These are phyloP conservation scores for Etheostoma perlongum DNA, from an alignment of 2,797 vertebrate genomes.

Conservation along the genomic window DNA sequence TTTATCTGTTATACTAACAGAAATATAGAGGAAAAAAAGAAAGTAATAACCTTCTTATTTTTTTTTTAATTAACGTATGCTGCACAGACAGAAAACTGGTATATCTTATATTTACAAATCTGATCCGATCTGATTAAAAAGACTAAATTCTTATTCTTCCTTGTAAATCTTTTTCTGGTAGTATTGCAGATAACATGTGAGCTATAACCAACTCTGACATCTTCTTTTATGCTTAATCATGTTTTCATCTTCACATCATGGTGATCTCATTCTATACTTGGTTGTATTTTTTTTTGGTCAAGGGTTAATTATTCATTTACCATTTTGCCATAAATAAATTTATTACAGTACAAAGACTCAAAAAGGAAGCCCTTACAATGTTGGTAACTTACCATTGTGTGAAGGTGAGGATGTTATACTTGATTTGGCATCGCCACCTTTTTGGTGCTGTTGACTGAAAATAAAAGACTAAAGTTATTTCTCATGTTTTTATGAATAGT, in stretches of 20 bases:
- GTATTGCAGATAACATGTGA: constrained; percentile 21
- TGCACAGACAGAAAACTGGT: not conserved
- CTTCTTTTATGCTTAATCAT: constrained; percentile 5
- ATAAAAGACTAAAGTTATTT: constrained; percentile 37
- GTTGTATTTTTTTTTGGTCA: not conserved
- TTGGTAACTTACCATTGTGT: constrained; percentile 79
- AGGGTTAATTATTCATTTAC: not conserved
- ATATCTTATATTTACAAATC: not conserved
- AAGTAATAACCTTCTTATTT: not conserved
- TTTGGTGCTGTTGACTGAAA: constrained; percentile 79
- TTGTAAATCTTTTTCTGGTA: constrained; percentile 31
- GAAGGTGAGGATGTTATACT: constrained; percentile 70
- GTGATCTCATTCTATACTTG: not conserved
- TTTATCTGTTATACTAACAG: constrained; percentile 14
- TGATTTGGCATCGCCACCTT: constrained; percentile 72
- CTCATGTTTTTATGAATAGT: constrained; percentile 3
- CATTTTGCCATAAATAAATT: not conserved
- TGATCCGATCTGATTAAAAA: not conserved
- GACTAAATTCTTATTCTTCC: not conserved
- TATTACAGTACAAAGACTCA: not conserved
- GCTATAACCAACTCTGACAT: constrained; percentile 1
- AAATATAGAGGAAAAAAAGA: not conserved
- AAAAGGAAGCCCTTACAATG: not conserved
- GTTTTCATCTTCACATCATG: not conserved
- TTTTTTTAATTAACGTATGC: not conserved